phyloP scores from a whole-genome alignment of 2,888 invertebrate species.

The Oxyscelio sp. region DNA sequence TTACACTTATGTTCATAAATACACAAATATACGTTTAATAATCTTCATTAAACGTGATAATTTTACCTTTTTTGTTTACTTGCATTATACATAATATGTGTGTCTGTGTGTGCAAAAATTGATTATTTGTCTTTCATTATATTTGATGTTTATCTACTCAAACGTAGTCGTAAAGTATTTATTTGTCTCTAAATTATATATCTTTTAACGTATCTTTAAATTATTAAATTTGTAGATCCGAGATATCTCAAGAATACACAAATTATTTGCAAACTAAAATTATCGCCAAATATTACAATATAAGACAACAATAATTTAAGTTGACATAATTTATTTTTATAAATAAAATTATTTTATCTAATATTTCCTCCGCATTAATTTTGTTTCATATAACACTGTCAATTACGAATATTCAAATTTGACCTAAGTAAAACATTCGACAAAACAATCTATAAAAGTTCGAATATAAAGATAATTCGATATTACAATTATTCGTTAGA shows the following conservation, averaged over 20 bases:
- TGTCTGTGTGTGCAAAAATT: too few species aligned
- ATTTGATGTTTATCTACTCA: too few species aligned
- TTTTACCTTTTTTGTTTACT: too few species aligned
- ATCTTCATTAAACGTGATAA: too few species aligned
- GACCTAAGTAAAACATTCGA: conserved; percentile 42
- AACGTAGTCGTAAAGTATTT: too few species aligned
- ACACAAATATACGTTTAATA: too few species aligned
- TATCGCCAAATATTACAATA: not conserved
- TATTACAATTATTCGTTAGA: conserved; percentile 56
- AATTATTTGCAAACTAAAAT: not conserved
- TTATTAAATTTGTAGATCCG: not conserved
- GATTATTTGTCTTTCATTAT: too few species aligned
- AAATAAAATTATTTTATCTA: not conserved
- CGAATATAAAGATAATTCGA: conserved; percentile 52
- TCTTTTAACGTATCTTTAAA: too few species aligned
- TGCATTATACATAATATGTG: too few species aligned
- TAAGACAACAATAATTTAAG: not conserved
- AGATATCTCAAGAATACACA: not conserved
- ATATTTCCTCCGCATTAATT: too few species aligned
- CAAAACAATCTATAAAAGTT: conserved; percentile 66
- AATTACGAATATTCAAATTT: conserved; percentile 39
- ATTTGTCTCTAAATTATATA: too few species aligned
- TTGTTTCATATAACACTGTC: conserved; percentile 42
- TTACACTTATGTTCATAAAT: too few species aligned
- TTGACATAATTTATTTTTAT: not conserved